Evolutionary conservation across 2,797 vertebrate species (phyloP).

Genomic region (Micrastur ruficollis): DNA sequence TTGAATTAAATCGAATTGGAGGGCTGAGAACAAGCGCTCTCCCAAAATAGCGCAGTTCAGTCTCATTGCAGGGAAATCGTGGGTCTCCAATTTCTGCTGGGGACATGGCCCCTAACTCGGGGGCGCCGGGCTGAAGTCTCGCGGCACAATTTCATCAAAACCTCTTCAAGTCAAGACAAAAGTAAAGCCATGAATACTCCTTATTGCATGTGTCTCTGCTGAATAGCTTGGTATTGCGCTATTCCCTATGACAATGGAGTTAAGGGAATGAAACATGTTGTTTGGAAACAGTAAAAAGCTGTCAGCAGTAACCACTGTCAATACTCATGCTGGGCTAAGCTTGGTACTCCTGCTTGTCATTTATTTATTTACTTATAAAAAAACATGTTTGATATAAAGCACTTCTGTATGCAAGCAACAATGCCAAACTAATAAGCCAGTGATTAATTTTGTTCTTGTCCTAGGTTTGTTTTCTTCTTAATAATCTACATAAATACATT

Average conservation of each 20-base stretch:
- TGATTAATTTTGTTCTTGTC: conserved; percentile 46
- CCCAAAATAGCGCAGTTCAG: neutral
- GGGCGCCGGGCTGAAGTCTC: conserved; percentile 20
- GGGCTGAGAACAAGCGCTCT: neutral
- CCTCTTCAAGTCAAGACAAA: conserved; percentile 45
- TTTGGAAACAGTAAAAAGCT: conserved; percentile 65
- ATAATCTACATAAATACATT: conserved; percentile 44
- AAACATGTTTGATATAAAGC: conserved; percentile 24
- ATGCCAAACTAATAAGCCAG: conserved; percentile 43
- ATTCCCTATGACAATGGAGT: conserved; percentile 47
- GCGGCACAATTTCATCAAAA: conserved; percentile 16
- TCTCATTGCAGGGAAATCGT: neutral
- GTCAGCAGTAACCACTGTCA: conserved; percentile 61
- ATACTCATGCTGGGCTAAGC: conserved; percentile 45
- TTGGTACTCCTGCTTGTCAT: conserved; percentile 41
- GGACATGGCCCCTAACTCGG: neutral
- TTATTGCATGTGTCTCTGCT: neutral
- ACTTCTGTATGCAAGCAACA: neutral
- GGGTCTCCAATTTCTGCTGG: neutral
- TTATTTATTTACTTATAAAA: conserved; percentile 55
- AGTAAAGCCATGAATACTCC: conserved; percentile 5
- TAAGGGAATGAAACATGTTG: conserved; percentile 63
- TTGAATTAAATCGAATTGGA: neutral
- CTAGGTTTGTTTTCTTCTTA: conserved; percentile 58
- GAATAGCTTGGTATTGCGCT: conserved; percentile 28